Evolutionary conservation across 2,888 invertebrate species (phyloP).

Genomic region (Rhimphoctona megacephalus): DNA sequence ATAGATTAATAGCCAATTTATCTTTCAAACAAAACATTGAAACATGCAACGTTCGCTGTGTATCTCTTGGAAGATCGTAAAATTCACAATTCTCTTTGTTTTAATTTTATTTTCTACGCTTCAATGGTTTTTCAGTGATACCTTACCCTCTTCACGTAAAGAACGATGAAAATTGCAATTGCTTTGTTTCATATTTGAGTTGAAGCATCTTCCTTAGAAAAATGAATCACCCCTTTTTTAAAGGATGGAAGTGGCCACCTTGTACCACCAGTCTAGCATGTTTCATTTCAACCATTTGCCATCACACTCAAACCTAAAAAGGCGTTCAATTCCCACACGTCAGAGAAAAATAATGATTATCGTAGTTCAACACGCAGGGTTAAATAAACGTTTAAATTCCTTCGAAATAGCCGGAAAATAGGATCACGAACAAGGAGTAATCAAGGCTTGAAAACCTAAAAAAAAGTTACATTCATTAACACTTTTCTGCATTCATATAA

Average conservation of each 20-base stretch:
- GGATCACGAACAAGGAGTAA: background rate
- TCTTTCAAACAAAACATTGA: slow-evolving; percentile 52
- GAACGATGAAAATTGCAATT: background rate
- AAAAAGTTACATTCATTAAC: background rate
- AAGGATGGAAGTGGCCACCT: background rate
- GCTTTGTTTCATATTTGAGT: background rate
- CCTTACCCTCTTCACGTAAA: background rate
- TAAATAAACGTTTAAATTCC: background rate
- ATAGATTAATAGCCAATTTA: slow-evolving; percentile 55
- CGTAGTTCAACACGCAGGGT: background rate
- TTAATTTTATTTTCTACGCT: background rate
- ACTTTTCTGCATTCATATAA: background rate
- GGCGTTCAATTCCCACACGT: background rate
- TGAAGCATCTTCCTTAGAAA: background rate
- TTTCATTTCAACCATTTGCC: background rate
- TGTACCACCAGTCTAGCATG: background rate
- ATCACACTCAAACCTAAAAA: background rate
- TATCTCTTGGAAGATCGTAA: slow-evolving; percentile 15
- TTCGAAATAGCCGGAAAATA: background rate
- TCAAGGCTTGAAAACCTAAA: background rate
- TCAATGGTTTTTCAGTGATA: background rate
- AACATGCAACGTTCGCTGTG: background rate
- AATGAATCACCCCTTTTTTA: background rate
- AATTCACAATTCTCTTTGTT: slow-evolving; percentile 26
- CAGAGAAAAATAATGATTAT: background rate